phyloP scores from a whole-genome alignment of 2,797 vertebrate species.

The Myotis daubentonii region DNA sequence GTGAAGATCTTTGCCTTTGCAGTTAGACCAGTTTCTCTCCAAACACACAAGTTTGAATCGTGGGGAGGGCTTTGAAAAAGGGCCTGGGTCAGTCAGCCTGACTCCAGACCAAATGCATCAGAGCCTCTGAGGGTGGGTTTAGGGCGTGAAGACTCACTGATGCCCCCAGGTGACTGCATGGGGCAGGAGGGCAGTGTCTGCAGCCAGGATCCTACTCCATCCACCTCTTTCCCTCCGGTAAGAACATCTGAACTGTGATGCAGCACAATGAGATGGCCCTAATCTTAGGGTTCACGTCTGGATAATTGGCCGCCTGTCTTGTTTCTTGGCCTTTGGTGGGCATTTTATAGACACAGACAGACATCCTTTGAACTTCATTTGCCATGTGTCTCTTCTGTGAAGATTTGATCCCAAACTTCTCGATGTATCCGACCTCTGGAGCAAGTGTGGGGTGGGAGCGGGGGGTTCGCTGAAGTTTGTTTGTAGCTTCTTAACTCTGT shows the following conservation, averaged over 20 bases:
- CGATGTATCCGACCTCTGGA: background rate
- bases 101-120: background rate
- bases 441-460: accelerated
- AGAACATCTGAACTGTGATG: background rate
- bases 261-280: background rate
- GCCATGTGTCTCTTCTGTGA: background rate
- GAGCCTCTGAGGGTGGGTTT: background rate
- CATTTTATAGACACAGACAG: background rate
- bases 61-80: background rate
- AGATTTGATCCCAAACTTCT: background rate
- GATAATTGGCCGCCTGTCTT: background rate
- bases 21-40: background rate
- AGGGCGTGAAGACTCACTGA: background rate
- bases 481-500: background rate
- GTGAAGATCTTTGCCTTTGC: background rate
- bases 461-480: background rate
- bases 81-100: background rate
- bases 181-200: no score
- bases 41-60: background rate
- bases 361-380: background rate
- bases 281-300: background rate
- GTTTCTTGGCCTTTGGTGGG: background rate
- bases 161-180: accelerated
- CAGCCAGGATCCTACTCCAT: background rate
- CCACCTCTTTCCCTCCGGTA: accelerated